Conservation (phyloP, 2,888 invertebrate genomes). For the Cynaeus angustus region DNA sequence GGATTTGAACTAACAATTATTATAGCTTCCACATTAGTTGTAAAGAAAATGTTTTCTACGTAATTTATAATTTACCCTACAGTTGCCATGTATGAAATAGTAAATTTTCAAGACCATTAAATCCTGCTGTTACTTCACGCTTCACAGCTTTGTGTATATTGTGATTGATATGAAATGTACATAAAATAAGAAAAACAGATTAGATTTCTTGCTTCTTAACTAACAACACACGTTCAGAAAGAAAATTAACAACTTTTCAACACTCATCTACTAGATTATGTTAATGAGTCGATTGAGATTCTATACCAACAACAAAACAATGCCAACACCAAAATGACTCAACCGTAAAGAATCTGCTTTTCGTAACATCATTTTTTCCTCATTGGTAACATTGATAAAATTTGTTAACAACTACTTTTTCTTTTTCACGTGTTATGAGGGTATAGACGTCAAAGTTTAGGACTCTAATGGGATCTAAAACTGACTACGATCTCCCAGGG, state of each 20-base stretch:
- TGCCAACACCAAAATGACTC: constrained; percentile 27
- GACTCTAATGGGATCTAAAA: no score
- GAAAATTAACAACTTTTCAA: background rate
- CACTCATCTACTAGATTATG: constrained; percentile 9
- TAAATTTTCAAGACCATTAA: constrained; percentile 2
- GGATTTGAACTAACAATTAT: background rate
- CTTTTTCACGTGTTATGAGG: no score
- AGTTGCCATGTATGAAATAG: background rate
- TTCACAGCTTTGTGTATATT: background rate
- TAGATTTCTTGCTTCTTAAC: no score
- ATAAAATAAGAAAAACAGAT: no score
- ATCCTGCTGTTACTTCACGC: constrained; percentile 10
- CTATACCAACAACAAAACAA: constrained; percentile 10
- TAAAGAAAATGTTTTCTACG: background rate
- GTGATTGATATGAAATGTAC: background rate
- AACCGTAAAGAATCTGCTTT: constrained; percentile 21
- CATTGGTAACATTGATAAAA: no score
- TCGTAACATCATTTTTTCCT: no score
- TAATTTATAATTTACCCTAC: background rate
- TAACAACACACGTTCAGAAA: no score
- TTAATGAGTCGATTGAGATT: constrained; percentile 25
- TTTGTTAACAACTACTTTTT: no score
- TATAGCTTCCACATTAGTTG: background rate
- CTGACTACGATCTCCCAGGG: no score
- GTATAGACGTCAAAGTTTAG: no score